Evolutionary conservation across 1,140 invertebrate species (phyloP), one percentile per base, ranked within the genome.

Genomic region (Achroia grisella): DNA sequence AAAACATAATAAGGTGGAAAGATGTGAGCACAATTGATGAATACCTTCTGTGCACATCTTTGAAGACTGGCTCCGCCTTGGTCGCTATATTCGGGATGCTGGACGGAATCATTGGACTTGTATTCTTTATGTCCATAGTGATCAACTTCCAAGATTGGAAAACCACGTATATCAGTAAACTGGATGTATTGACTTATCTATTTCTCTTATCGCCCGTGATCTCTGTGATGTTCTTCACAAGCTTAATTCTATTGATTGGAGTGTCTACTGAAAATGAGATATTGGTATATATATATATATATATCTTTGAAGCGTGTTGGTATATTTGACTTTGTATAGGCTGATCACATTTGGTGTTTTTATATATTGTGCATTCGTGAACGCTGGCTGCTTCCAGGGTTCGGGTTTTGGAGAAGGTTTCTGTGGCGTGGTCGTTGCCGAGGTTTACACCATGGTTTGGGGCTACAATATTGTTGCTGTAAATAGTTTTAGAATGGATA

Each of bases 291-390:
- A 36, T 4, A 4, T 56, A 8, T 4, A 36, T 4, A 12, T 29
- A 1, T 50, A 31, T 10, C 30, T 51, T 1, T 50, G 44, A 31
- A 28, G 27, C 29, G n/a, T 34, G 10, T 0, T 47, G 4, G 27
- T 31, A 4, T 44, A 53, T 39, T 1, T 53, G 0, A 1, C 39
- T 11, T 13, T 53, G 2, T 34, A 31, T 8, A 39, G 14, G 14
- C 10, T 41, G 4, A 10, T 36, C 1, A 35, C 36, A 17, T 15
- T 51, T 9, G 1, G 3, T 10, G 11, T 44, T 4, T 17, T 31
- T 23, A 28, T 44, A 10, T 46, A 52, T 32, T 52, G 49, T 42
- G 4, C 31, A 11, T 52, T 46, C 32, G 17, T 44, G 1, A 41
- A 46, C 13, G 1, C 5, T 1, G 11, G 23, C 8, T 52, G 49